phyloP scores from a whole-genome alignment of 2,888 invertebrate genomes.

The Acanthoscelides obtectus region DNA sequence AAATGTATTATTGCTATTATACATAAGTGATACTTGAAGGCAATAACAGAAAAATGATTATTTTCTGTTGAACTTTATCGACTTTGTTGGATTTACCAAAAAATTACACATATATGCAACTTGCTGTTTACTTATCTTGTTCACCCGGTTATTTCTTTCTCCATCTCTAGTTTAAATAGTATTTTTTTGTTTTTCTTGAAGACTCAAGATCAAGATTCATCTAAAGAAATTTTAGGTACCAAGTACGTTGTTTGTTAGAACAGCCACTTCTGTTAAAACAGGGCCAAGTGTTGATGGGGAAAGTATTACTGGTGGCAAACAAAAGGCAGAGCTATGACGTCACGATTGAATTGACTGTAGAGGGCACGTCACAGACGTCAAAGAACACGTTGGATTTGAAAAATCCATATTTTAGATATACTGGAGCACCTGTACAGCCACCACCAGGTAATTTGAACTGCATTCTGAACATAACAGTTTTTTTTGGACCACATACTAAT shows the following conservation, averaged over 20 bases:
- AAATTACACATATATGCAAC: no score
- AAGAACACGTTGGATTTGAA: slow-evolving; percentile 93
- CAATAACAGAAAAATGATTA: no score
- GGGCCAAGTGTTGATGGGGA: slow-evolving; percentile 85
- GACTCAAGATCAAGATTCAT: background rate
- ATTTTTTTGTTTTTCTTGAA: background rate
- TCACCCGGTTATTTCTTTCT: no score
- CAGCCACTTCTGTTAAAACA: slow-evolving; percentile 92
- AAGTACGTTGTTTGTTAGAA: slow-evolving; percentile 87
- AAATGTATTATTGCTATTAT: no score
- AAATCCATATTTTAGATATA: slow-evolving; percentile 97
- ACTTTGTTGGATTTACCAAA: no score
- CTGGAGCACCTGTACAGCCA: slow-evolving; percentile 86
- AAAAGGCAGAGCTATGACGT: slow-evolving; percentile 98
- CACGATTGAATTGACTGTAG: slow-evolving; percentile 87
- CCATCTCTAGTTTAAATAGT: background rate
- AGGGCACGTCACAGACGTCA: slow-evolving; percentile 81
- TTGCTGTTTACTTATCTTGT: no score
- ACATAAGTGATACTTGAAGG: no score
- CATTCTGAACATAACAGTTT: background rate
- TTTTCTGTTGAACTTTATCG: no score
- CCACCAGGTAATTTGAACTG: slow-evolving; percentile 57
- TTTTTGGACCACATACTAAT: no score
- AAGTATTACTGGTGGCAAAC: slow-evolving; percentile 85
- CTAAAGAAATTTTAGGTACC: slow-evolving; percentile 4